Conservation (phyloP, 2,113 vertebrate species). For the Grus americana region DNA sequence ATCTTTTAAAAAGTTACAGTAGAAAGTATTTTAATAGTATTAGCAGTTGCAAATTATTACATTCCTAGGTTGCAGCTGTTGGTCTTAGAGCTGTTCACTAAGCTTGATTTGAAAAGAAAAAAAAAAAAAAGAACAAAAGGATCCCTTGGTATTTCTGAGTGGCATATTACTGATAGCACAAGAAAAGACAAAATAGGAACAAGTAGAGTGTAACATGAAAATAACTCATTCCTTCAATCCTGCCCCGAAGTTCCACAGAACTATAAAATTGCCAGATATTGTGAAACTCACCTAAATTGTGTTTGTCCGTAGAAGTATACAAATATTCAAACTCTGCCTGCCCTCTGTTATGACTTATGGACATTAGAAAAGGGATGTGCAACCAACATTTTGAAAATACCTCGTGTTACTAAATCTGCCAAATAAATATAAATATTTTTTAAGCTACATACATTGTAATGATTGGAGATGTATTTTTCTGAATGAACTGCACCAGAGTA, state of each 20-base stretch:
- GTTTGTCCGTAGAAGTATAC: background rate
- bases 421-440: background rate
- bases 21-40: background rate
- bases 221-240: background rate
- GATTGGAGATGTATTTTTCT: background rate
- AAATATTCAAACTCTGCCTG: background rate
- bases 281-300: background rate
- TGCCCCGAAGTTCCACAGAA: background rate
- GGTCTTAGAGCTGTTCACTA: background rate
- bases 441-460: background rate
- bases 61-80: background rate
- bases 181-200: background rate
- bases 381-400: background rate
- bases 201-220: background rate
- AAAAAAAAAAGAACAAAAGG: background rate
- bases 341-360: background rate
- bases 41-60: background rate
- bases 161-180: background rate
- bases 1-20: background rate
- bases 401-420: background rate
- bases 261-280: background rate
- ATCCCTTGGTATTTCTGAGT: background rate
- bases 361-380: background rate
- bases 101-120: background rate
- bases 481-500: background rate